phyloP scores from a whole-genome alignment of 2,888 invertebrate species.

The Drosophila siamana region DNA sequence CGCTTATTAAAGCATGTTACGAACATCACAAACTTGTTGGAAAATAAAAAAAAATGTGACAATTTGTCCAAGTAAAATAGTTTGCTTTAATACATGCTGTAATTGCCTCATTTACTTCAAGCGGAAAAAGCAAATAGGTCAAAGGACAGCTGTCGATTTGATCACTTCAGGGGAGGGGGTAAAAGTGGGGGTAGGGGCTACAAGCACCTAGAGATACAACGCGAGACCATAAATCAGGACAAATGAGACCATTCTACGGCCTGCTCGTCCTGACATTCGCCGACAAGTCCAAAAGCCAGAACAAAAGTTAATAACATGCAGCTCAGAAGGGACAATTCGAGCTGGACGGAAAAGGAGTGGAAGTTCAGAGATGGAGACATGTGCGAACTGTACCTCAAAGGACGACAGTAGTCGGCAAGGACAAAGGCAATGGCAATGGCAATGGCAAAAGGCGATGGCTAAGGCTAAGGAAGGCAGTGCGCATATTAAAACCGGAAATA shows the following conservation, averaged over 20 bases:
- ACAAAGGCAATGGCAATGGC: conserved; percentile 37
- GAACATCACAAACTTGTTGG: too few relatives aligned
- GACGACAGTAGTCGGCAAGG: conserved; percentile 41
- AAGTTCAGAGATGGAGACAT: conserved; percentile 48
- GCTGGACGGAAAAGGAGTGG: conserved; percentile 35
- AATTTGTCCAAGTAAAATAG: not conserved
- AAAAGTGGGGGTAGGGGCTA: not conserved
- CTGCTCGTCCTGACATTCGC: conserved; percentile 18
- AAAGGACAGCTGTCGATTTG: conserved; percentile 59
- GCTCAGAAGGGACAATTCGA: conserved; percentile 3
- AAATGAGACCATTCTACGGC: conserved; percentile 25
- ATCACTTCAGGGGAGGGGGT: conserved; percentile 17
- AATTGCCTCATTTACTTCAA: not conserved
- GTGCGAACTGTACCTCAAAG: conserved; percentile 71
- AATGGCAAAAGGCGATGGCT: not conserved
- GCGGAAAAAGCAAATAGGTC: not conserved
- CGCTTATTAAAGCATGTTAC: too few relatives aligned
- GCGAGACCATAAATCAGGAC: conserved; percentile 58
- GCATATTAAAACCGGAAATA: conserved; percentile 80
- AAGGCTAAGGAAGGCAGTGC: conserved; percentile 63
- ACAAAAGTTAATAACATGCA: conserved; percentile 73
- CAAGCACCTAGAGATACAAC: conserved; percentile 1
- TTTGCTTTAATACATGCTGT: not conserved
- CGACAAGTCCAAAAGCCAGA: conserved; percentile 68
- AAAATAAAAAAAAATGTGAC: too few relatives aligned